Base-by-base conservation (phyloP, 1,140 invertebrate species). In the Metaphire vulgaris region DNA sequence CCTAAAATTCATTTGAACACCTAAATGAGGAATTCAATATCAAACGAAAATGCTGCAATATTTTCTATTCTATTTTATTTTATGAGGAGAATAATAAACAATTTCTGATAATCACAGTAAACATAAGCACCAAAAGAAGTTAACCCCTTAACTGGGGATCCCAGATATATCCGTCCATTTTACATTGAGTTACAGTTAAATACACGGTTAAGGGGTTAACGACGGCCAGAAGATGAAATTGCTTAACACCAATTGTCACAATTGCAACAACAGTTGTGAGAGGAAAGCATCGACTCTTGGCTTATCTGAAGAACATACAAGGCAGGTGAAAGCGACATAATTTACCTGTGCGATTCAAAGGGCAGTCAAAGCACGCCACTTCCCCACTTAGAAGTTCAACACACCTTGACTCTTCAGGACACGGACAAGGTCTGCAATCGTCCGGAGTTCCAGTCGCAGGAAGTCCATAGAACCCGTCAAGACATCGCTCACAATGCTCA, bases 311-410 rank as follows among this genome's bases (percentile, higher is more conserved):
- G n/a, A n/a, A n/a, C n/a, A n/a, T n/a, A n/a, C n/a, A n/a, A n/a
- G n/a, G n/a, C n/a, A n/a, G n/a, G n/a, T n/a, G n/a, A n/a, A n/a
- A n/a, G n/a, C n/a, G n/a, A n/a, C n/a, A n/a, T n/a, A n/a, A n/a
- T n/a, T n/a, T 88, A 91, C 95, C 94, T 81, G 92, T 92, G 87
- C 97, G 95, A 77, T 97, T 97, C 33, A 89, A 86, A 0, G 95
- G 94, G 87, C 97, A 99, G 81, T 98, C 94, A 0, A 94, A 91
- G 86, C 97, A 99, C 71, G 95, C 91, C 12, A 97, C 93, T 34
- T 88, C 88, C 69, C 80, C 79, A 81, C 94, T 92, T 75, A 91
- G 90, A 26, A 97, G 86, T 83, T 97, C 91, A 80, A 96, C 91
- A 83, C 97, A 99, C 64, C 94, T 91, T 26, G 96, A 96, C 78